Conservation (phyloP, 2,888 invertebrate genomes). For the Euclidia mi region DNA sequence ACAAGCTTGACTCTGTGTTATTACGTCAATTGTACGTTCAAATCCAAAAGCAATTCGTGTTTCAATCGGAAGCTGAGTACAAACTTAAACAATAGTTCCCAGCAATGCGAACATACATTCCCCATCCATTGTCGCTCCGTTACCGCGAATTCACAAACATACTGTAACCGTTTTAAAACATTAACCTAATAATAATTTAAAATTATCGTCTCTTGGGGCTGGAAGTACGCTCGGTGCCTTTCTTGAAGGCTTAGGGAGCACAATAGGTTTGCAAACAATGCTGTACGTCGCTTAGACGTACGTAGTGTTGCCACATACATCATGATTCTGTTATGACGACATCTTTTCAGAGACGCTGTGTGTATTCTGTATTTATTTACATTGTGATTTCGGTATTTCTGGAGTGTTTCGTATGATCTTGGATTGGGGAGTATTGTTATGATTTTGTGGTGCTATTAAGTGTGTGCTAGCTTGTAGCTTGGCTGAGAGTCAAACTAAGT, state of each 20-base stretch:
- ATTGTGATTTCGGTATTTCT: constrained; percentile 27
- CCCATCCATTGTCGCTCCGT: constrained; percentile 7
- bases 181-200: constrained; percentile 38
- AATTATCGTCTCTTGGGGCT: constrained; percentile 33
- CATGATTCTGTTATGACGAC: constrained; percentile 24
- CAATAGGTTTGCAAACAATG: constrained; percentile 62
- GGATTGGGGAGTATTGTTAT: constrained; percentile 4
- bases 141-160: constrained; percentile 2
- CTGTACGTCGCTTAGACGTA: constrained; percentile 43
- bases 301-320: constrained; percentile 49
- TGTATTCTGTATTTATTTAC: constrained; percentile 47
- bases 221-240: constrained; percentile 40
- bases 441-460: too few relatives aligned
- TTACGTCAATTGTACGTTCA: too few relatives aligned
- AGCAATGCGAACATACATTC: neutral
- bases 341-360: constrained; percentile 40
- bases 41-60: too few relatives aligned
- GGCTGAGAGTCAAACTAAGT: too few relatives aligned
- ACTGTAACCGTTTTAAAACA: constrained; percentile 19
- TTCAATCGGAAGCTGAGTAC: too few relatives aligned
- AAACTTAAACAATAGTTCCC: constrained; percentile 8
- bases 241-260: constrained; percentile 58
- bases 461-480: too few relatives aligned
- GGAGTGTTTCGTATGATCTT: constrained; percentile 10
- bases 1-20: too few relatives aligned